Percentiles rank a stretch among this genome's conserved stretches.
Evolutionary conservation across 2,113 vertebrate species (phyloP).

Genomic region (Gopherus evgoodei): DNA sequence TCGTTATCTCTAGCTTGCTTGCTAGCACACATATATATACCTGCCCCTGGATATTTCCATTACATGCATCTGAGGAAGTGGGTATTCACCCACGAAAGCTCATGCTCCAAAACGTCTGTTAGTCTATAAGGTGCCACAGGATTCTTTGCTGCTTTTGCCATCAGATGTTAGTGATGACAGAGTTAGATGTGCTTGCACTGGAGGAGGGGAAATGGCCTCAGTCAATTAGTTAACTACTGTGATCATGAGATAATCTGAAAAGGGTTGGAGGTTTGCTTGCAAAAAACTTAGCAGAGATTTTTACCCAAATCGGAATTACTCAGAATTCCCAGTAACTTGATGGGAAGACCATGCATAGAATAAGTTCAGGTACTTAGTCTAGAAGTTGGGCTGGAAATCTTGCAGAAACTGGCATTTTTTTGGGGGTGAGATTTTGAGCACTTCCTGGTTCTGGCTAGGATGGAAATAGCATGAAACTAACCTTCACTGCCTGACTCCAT

Average conservation of each 20-base stretch:
- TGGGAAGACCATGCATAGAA: neutral
- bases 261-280: too few species aligned
- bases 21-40: too few species aligned
- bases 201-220: neutral
- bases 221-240: neutral
- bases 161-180: neutral
- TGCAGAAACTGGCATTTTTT: neutral
- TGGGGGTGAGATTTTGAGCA: neutral
- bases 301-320: neutral
- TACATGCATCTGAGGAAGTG: too few species aligned
- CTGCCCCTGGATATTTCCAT: too few species aligned
- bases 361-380: neutral
- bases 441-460: rapidly evolving
- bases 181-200: rapidly evolving
- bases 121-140: too few species aligned
- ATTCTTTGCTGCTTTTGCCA: too few species aligned
- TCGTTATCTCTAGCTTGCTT: too few species aligned
- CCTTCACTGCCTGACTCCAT: neutral
- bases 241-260: too few species aligned
- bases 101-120: too few species aligned
- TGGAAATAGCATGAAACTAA: rapidly evolving
- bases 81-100: too few species aligned
- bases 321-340: neutral
- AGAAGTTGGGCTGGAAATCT: neutral
- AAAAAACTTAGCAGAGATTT: too few species aligned